Base-by-base conservation (phyloP, 2,888 invertebrate genomes). In the Ceraclea dissimilis region DNA sequence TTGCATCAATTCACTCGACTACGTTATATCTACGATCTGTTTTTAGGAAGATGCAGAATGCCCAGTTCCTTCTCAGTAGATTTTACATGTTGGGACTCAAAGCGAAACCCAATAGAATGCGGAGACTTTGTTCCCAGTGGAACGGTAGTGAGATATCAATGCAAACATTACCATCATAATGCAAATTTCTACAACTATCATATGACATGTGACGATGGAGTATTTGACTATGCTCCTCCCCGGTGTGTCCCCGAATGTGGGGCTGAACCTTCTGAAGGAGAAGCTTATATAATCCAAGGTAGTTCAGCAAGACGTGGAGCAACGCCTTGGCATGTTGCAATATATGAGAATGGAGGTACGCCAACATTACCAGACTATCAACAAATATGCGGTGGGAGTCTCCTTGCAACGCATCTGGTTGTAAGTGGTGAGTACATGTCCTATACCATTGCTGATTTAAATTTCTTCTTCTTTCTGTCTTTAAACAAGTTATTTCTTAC, bases 191-290 rank as follows among this genome's bases (percentile, higher is more conserved):
- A 39, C 39, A 39, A 39, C 16, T 39, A 39, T 16, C 39, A 13
- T 39, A 39, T 50, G 17, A 50, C 50, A 26, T 50, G 50, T 50
- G 31, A 50, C 33, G 33, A 50, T 50, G 50, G 50, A 6, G 18
- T 13, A 8, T 50, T 26, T 26, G 50, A 50, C 18, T 21, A 50
- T 1, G 20, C 50, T 18, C 19, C 18, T 16, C 50, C 50, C 8
- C n/a, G 22, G 17, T 50, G 50, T n/a, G 19, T 43, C 49, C 13
- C 47, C 18, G 47, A 47, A 11, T 47, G 47, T 18, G 47, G 47
- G 4, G 47, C 16, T 10, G 47, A 47, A 18, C 19, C 20, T 5
- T 47, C 47, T 5, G 47, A 20, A 47, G 47, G 47, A 16, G 47
- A 17, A 5, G 2, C 47, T 11, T 20, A 47, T 18, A 16, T 47